A percentile compares a stretch with the other conserved stretches of the same genome.
phyloP scores from a whole-genome alignment of 2,113 vertebrate species.

The Copsychus sechellarum region DNA sequence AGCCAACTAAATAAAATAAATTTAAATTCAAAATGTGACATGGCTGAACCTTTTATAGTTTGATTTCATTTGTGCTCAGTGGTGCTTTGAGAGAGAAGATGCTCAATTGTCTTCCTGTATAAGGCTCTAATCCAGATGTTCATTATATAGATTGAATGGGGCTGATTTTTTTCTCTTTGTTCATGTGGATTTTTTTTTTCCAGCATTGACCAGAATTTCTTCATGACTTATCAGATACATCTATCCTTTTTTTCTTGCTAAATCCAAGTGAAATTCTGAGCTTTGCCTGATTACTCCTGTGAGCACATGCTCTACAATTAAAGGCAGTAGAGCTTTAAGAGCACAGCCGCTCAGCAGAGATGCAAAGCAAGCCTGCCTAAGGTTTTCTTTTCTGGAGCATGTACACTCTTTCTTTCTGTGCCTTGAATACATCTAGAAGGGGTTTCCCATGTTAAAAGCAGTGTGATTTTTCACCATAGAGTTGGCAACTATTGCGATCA shows the following conservation, averaged over 20 bases:
- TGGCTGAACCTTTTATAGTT: not conserved
- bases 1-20: not conserved
- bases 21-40: constrained; percentile 16
- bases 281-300: not conserved
- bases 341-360: not conserved
- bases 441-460: not conserved
- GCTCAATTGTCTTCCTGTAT: not conserved
- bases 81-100: not conserved
- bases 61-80: not conserved
- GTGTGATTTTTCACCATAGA: not conserved
- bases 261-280: not conserved
- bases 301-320: not conserved
- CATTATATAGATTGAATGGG: not conserved
- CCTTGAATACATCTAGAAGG: not conserved
- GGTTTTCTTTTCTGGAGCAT: not conserved
- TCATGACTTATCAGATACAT: not conserved
- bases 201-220: not conserved
- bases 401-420: not conserved
- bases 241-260: not conserved
- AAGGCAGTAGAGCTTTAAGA: not conserved
- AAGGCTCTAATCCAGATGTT: constrained; percentile 19
- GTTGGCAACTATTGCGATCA: not conserved
- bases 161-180: constrained; percentile 2
- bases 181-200: not conserved
- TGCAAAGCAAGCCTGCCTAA: not conserved